Conservation (phyloP, 2,113 vertebrate genomes). For the Larimichthys crocea region DNA sequence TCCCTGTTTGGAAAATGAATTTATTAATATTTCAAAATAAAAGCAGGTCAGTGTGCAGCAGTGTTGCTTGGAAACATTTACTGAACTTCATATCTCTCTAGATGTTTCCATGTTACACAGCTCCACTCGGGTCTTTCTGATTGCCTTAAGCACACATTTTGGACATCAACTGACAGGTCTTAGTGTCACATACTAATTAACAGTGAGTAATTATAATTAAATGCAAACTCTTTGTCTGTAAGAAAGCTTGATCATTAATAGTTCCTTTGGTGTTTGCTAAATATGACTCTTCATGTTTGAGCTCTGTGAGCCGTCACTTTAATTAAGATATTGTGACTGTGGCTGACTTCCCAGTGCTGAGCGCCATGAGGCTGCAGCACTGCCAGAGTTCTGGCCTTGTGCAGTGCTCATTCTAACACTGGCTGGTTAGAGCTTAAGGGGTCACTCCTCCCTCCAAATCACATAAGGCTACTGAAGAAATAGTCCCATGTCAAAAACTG, state of each 20-base stretch:
- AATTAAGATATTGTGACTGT: neutral
- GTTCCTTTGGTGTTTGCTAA: no score
- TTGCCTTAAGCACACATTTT: neutral
- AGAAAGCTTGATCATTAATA: neutral
- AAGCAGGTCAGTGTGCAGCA: conserved; percentile 20
- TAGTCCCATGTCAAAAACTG: neutral
- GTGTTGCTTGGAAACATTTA: conserved; percentile 22
- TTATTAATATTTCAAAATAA: conserved; percentile 50
- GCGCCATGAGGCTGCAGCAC: neutral
- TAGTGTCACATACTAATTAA: neutral
- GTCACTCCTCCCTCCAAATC: neutral
- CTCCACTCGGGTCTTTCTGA: neutral
- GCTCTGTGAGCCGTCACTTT: neutral
- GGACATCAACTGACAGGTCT: neutral
- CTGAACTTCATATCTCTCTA: neutral
- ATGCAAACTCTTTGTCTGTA: neutral
- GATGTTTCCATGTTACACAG: neutral
- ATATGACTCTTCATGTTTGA: neutral
- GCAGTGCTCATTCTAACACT: neutral
- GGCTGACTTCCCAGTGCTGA: neutral
- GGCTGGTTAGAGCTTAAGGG: neutral
- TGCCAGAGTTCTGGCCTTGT: neutral
- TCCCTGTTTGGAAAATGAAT: conserved; percentile 23
- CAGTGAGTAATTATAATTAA: neutral
- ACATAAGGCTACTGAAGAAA: neutral